A percentile compares a stretch with the other conserved stretches of the same genome.
phyloP scores from a whole-genome alignment of 1,140 invertebrate genomes.

The Agraylea sexmaculata region DNA sequence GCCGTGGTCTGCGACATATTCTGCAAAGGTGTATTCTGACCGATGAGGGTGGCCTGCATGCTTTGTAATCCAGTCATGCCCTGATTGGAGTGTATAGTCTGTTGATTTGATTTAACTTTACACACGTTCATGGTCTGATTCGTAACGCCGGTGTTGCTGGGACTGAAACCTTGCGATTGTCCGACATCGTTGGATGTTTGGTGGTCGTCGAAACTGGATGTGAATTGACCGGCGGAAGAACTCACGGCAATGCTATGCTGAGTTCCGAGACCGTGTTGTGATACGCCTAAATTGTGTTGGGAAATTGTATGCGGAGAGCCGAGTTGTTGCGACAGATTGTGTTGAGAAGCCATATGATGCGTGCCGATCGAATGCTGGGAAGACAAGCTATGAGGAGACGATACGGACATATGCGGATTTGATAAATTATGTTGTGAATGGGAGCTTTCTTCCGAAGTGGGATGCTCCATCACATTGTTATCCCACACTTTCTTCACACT shows the following conservation, averaged over 20 bases:
- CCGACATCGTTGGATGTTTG: conserved; percentile 16
- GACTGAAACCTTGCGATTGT: conserved; percentile 22
- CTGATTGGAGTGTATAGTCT: conserved; percentile 20
- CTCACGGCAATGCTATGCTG: conserved; percentile 17
- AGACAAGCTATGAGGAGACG: conserved; percentile 21
- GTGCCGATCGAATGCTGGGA: conserved; percentile 23
- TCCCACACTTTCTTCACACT: conserved; percentile 89
- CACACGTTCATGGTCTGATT: conserved; percentile 31
- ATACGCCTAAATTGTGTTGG: conserved; percentile 15
- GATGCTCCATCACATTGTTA: conserved; percentile 56
- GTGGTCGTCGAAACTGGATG: conserved; percentile 18
- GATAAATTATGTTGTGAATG: conserved; percentile 34
- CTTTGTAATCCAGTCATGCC: conserved; percentile 15
- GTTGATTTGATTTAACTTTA: conserved; percentile 40
- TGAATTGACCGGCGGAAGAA: conserved; percentile 15
- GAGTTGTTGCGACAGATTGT: conserved; percentile 18
- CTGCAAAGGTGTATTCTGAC: conserved; percentile 14
- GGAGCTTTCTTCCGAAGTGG: conserved; percentile 35
- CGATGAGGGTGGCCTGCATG: conserved; percentile 21
- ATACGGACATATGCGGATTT: conserved; percentile 28
- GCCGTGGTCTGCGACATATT: conserved; percentile 15
- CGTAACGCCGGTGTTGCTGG: conserved; percentile 31
- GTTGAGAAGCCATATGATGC: conserved; percentile 25
- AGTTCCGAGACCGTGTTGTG: conserved; percentile 14
- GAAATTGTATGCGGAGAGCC: conserved; percentile 15